Evolutionary conservation across 2,797 vertebrate species (phyloP).

Genomic region (Semaprochilodus insignis): DNA sequence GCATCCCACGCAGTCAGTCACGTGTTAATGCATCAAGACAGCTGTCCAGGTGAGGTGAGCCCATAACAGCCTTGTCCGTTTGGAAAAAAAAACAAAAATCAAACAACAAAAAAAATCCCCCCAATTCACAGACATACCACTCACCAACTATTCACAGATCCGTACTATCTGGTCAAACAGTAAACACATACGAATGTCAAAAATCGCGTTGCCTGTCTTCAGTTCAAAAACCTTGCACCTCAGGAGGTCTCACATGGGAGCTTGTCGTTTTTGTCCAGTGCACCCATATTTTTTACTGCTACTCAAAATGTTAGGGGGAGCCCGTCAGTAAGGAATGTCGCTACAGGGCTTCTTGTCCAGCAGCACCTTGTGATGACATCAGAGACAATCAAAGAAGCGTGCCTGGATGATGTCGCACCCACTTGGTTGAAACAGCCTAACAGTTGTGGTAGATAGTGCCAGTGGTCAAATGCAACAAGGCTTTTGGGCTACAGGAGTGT

Average conservation of each 20-base stretch:
- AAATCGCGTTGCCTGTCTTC: conserved; percentile 42
- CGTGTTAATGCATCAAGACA: conserved; percentile 29
- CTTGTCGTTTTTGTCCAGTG: conserved; percentile 2
- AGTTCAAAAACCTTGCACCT: background rate
- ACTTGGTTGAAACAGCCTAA: conserved; percentile 49
- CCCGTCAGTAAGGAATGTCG: conserved; percentile 51
- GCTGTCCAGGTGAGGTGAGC: conserved; percentile 32
- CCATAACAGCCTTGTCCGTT: conserved; percentile 41
- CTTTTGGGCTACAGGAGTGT: conserved; percentile 53
- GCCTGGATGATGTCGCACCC: conserved; percentile 29
- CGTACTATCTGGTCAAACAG: conserved; percentile 53
- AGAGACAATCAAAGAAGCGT: conserved; percentile 47
- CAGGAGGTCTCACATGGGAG: conserved; percentile 35
- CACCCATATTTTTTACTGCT: conserved; percentile 57
- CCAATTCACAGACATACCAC: conserved; percentile 38
- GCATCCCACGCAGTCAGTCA: background rate
- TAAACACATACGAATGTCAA: conserved; percentile 51
- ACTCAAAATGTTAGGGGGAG: conserved; percentile 53
- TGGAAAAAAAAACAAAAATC: conserved; percentile 18
- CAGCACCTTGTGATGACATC: conserved; percentile 57
- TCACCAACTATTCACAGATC: conserved; percentile 56
- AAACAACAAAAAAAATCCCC: background rate
- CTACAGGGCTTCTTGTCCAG: conserved; percentile 60
- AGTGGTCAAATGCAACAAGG: conserved; percentile 39
- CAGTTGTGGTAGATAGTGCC: conserved; percentile 17